Evolutionary conservation across 2,797 vertebrate genomes (phyloP).

Genomic region (Pangasius larnaudii): DNA sequence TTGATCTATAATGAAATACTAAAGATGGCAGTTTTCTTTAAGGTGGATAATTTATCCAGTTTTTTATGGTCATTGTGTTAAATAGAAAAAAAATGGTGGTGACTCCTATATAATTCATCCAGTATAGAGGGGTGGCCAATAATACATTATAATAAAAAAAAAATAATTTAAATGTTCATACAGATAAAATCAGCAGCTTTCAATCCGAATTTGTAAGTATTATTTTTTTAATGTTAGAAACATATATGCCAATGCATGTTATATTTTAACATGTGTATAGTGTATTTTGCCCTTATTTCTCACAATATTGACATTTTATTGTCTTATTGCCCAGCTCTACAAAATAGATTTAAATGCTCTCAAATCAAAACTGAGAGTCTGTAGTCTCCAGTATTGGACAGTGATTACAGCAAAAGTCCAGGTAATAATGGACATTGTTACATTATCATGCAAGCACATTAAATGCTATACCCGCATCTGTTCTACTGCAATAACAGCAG

Average conservation of each 20-base stretch:
- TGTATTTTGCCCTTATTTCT: neutral
- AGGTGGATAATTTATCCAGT: neutral
- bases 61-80: neutral
- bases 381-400: neutral
- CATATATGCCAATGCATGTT: neutral
- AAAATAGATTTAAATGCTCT: neutral
- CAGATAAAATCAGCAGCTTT: neutral
- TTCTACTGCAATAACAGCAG: neutral
- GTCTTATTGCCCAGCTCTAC: neutral
- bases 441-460: slow-evolving; percentile 12
- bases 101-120: neutral
- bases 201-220: neutral
- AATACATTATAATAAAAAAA: neutral
- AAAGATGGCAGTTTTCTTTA: neutral
- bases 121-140: neutral
- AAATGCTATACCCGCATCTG: neutral
- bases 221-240: neutral
- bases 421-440: slow-evolving; percentile 29
- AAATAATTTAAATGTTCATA: neutral
- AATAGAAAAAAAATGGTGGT: neutral
- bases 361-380: neutral
- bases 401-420: neutral
- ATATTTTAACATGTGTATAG: too few species aligned
- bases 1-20: neutral
- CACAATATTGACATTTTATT: neutral